phyloP scores from a whole-genome alignment of 2,797 vertebrate genomes.

The Channallabes apus region DNA sequence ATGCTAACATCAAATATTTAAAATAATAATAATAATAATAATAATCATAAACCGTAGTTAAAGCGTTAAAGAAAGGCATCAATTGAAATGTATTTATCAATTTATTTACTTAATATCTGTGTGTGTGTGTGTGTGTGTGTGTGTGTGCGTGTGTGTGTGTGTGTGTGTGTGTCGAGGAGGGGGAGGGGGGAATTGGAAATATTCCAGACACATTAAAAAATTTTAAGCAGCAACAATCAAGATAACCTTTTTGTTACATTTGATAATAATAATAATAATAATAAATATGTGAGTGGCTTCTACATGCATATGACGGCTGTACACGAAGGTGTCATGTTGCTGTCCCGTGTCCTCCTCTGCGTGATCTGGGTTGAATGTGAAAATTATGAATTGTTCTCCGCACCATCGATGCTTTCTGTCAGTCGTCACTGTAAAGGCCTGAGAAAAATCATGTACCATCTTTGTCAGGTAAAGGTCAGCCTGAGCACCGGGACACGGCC shows the following conservation, averaged over 20 bases:
- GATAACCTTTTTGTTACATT: neutral
- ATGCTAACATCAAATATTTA: too few relatives aligned
- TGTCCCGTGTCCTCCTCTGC: neutral
- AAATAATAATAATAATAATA: too few relatives aligned
- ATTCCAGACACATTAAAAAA: too few relatives aligned
- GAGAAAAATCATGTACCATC: constrained; percentile 20
- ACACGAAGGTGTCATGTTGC: neutral
- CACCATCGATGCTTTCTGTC: constrained; percentile 5
- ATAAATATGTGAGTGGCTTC: neutral
- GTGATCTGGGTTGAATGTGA: neutral
- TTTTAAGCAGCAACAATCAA: neutral
- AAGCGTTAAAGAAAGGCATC: too few relatives aligned
- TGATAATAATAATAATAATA: neutral
- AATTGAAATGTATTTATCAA: too few relatives aligned
- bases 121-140: too few relatives aligned
- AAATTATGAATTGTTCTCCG: neutral
- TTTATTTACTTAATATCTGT: too few relatives aligned
- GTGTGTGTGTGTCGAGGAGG: too few relatives aligned
- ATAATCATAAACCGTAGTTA: too few relatives aligned
- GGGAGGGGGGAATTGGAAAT: too few relatives aligned
- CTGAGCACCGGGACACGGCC: constrained; percentile 23
- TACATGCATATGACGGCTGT: neutral
- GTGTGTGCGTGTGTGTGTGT: too few relatives aligned
- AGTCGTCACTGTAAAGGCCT: constrained; percentile 5
- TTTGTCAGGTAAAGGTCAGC: constrained; percentile 51